Conservation (phyloP, 2,797 vertebrate genomes). For the Dermochelys coriacea region DNA sequence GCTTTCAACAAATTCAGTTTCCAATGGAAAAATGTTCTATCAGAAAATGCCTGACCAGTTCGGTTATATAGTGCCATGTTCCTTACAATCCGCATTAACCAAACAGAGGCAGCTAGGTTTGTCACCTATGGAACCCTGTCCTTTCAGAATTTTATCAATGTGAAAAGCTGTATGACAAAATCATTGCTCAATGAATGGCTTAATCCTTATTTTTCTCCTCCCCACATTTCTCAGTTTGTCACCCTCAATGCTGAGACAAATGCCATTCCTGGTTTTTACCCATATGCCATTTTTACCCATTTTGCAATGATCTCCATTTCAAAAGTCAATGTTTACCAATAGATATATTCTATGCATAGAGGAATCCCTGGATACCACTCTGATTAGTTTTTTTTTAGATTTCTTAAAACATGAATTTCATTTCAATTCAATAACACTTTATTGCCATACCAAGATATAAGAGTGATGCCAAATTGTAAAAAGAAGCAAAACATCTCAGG, state of each 20-base stretch:
- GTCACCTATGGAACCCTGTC: too few relatives aligned
- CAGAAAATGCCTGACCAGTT: neutral
- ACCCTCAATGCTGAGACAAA: neutral
- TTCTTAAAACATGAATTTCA: neutral
- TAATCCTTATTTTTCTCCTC: neutral
- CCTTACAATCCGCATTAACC: neutral
- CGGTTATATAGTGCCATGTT: neutral
- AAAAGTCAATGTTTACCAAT: neutral
- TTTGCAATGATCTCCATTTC: neutral
- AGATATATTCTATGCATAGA: neutral
- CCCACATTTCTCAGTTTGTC: neutral
- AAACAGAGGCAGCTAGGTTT: neutral
- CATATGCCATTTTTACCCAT: fast-evolving
- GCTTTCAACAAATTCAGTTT: neutral
- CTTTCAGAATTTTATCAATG: neutral
- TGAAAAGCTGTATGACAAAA: neutral
- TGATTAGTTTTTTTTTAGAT: neutral
- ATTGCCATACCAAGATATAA: neutral
- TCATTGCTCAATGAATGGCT: neutral
- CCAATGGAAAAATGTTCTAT: neutral
- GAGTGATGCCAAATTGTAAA: neutral
- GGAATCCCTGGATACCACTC: neutral
- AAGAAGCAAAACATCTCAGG: neutral
- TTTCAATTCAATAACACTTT: neutral
- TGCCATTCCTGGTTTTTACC: neutral